Percentiles rank a stretch among this genome's conserved stretches.
These are phyloP conservation scores for Malurus splendens DNA, from an alignment of 2,797 vertebrate genomes.

Conservation along the genomic window DNA sequence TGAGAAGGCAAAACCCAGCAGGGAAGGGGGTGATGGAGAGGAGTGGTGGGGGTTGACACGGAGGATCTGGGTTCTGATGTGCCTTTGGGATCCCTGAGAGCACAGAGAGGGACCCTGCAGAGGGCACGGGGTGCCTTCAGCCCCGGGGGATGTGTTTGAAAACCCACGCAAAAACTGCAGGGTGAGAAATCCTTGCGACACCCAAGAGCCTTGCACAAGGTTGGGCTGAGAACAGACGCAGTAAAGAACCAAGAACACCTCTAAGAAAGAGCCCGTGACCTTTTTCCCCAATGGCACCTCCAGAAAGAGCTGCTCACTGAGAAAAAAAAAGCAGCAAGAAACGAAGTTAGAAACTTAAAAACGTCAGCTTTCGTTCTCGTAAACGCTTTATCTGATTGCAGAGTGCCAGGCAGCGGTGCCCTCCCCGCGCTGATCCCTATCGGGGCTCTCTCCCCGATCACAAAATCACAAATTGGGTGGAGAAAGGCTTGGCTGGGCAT, in stretches of 20 bases:
- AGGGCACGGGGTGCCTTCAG: not conserved
- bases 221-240: not conserved
- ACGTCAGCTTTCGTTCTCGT: not conserved
- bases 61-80: not conserved
- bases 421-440: not conserved
- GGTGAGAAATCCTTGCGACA: not conserved
- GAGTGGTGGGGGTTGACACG: fast-evolving
- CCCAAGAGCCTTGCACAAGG: fast-evolving
- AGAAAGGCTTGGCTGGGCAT: not conserved
- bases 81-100: not conserved
- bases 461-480: not conserved
- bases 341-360: not conserved
- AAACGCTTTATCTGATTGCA: not conserved
- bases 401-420: not conserved
- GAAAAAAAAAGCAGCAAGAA: not conserved
- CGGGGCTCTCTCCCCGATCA: not conserved
- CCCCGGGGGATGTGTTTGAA: not conserved
- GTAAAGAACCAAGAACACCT: not conserved
- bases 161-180: not conserved
- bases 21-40: not conserved
- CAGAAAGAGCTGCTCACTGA: not conserved
- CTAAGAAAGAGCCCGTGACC: fast-evolving
- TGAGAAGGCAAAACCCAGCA: not conserved
- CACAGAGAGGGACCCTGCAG: not conserved
- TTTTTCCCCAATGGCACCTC: fast-evolving